A percentile compares a stretch with the other conserved stretches of the same genome.
Evolutionary conservation across 2,888 invertebrate species (phyloP).

Genomic region (Germaria angustata): DNA sequence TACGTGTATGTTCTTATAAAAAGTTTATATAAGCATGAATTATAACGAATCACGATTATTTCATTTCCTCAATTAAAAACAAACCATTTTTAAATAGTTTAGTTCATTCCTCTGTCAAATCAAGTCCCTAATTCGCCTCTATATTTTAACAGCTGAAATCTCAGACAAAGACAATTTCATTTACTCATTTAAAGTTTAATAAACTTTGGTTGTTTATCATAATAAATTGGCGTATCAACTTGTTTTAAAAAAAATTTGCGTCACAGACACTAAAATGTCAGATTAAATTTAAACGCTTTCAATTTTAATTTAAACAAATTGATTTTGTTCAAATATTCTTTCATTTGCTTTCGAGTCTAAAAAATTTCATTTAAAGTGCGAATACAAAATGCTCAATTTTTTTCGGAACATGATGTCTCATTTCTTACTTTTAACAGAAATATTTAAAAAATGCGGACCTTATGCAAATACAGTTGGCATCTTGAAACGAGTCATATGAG

Average conservation of each 20-base stretch:
- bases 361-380: not conserved
- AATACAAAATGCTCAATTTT: not conserved
- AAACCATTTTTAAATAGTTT: not conserved
- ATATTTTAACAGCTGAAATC: not conserved
- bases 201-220: not conserved
- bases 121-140: not conserved
- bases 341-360: not conserved
- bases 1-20: not conserved
- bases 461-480: not conserved
- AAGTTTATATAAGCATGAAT: no score
- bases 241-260: slow-evolving; percentile 18
- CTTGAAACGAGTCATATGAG: not conserved
- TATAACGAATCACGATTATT: no score
- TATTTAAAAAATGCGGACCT: slow-evolving; percentile 9
- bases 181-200: slow-evolving; percentile 2
- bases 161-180: not conserved
- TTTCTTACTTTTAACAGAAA: not conserved
- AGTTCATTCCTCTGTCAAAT: not conserved
- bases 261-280: slow-evolving; percentile 12
- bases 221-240: slow-evolving; percentile 1
- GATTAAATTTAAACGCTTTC: slow-evolving; percentile 18
- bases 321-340: not conserved
- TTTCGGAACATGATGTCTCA: not conserved
- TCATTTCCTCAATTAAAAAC: not conserved
- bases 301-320: slow-evolving; percentile 11